Conservation (phyloP, 2,113 vertebrate genomes). For the Oncorhynchus mykiss region DNA sequence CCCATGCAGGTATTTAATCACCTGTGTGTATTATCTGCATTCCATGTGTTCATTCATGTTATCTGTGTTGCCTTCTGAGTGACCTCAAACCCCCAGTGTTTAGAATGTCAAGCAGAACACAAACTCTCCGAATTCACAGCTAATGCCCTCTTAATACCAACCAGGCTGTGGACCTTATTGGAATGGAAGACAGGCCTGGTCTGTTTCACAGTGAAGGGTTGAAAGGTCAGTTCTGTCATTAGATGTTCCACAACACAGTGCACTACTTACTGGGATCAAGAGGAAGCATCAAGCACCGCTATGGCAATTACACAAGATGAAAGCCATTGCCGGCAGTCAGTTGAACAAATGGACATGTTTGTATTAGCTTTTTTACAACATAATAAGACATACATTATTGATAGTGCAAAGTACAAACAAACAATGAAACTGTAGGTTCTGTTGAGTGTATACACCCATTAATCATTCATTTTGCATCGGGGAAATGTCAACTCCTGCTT, state of each 20-base stretch:
- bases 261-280: slow-evolving; percentile 46
- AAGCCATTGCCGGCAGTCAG: slow-evolving; percentile 40
- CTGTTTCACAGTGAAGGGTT: slow-evolving; percentile 59
- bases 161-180: slow-evolving; percentile 56
- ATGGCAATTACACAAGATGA: slow-evolving; percentile 51
- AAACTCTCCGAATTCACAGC: slow-evolving; percentile 37
- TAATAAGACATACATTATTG: slow-evolving; percentile 36
- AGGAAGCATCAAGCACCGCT: slow-evolving; percentile 27
- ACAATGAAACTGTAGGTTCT: slow-evolving; percentile 9
- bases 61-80: slow-evolving; percentile 44
- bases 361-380: slow-evolving; percentile 39
- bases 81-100: slow-evolving; percentile 47
- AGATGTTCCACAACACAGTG: slow-evolving; percentile 39
- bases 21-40: slow-evolving; percentile 66
- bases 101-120: slow-evolving; percentile 48
- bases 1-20: slow-evolving; percentile 53
- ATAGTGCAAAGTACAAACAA: slow-evolving; percentile 26
- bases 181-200: slow-evolving; percentile 45
- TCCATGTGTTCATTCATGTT: slow-evolving; percentile 52
- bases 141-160: slow-evolving; percentile 59
- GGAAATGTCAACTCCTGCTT: slow-evolving; percentile 35
- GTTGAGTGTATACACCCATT: slow-evolving; percentile 30
- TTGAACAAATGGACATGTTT: slow-evolving; percentile 46
- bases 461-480: slow-evolving; percentile 34
- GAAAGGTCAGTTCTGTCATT: slow-evolving; percentile 64